Evolutionary conservation across 2,888 invertebrate genomes (phyloP).

Genomic region (Rhagonycha fulva): DNA sequence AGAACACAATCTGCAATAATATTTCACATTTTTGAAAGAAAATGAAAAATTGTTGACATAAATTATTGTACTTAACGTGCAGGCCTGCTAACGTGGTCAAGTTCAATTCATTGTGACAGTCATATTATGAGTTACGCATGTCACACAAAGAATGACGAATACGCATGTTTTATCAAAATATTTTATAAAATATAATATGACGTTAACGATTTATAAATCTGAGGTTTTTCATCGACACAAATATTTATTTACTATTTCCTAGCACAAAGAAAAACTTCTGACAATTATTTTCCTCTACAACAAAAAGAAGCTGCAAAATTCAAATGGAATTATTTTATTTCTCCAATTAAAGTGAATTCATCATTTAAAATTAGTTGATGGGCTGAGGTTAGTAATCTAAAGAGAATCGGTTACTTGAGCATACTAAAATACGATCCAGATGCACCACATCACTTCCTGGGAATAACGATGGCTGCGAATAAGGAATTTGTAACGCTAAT

Average conservation of each 20-base stretch:
- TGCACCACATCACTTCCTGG: constrained; percentile 11
- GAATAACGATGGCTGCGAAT: constrained; percentile 9
- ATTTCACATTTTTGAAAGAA: not conserved
- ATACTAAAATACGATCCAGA: constrained; percentile 13
- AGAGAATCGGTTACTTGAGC: not conserved
- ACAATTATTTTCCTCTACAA: not conserved
- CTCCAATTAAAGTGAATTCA: not conserved
- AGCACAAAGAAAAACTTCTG: not conserved
- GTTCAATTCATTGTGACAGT: not conserved
- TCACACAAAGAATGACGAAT: not conserved
- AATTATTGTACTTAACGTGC: not conserved
- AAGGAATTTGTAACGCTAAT: constrained; percentile 12
- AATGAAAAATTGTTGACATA: not conserved
- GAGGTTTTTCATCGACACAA: not conserved
- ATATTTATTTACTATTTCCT: not conserved
- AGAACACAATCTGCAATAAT: not conserved
- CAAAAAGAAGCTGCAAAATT: not conserved
- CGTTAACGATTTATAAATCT: not conserved
- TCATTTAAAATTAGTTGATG: not conserved
- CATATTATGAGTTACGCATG: not conserved
- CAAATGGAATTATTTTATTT: not conserved
- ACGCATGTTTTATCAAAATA: not conserved
- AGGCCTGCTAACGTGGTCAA: not conserved
- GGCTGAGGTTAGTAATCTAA: not conserved
- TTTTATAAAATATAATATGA: not conserved